Percentiles rank a stretch among this genome's conserved stretches.
These are phyloP conservation scores for Cygnus olor DNA, from an alignment of 2,797 vertebrate species.

Conservation along the genomic window DNA sequence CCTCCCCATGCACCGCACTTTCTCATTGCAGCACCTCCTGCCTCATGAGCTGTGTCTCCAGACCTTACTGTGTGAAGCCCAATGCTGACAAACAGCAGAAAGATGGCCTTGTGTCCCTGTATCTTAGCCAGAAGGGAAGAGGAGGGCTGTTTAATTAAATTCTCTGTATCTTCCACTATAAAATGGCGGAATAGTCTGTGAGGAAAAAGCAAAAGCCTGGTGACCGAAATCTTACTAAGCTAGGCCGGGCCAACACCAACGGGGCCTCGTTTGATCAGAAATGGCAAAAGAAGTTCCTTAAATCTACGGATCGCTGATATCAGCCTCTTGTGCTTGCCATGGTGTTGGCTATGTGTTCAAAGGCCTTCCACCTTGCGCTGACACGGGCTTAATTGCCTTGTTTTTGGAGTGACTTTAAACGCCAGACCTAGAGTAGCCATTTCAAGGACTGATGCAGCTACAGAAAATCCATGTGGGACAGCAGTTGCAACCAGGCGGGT, in stretches of 20 bases:
- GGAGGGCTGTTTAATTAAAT: not conserved
- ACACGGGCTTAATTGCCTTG: not conserved
- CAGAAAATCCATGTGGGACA: not conserved
- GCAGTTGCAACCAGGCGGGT: not conserved
- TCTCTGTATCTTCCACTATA: not conserved
- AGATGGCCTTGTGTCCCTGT: not conserved
- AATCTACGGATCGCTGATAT: not conserved
- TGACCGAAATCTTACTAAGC: not conserved
- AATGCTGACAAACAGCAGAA: not conserved
- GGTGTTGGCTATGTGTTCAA: not conserved
- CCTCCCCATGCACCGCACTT: not conserved
- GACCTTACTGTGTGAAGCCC: not conserved
- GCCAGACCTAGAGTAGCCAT: not conserved
- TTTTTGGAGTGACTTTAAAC: not conserved
- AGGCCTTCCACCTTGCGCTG: not conserved
- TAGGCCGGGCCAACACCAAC: not conserved
- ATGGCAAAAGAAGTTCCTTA: not conserved
- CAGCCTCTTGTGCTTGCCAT: not conserved
- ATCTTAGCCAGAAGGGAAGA: not conserved
- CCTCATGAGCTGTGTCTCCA: not conserved
- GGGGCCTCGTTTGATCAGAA: not conserved
- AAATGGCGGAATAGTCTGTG: not conserved
- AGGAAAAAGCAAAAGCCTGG: not conserved
- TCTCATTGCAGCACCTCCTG: not conserved
- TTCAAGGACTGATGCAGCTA: not conserved